Percentiles rank a stretch among this genome's conserved stretches.
Conservation (phyloP, 2,113 vertebrate species). For the Pseudorhombus dupliciocellatus region DNA sequence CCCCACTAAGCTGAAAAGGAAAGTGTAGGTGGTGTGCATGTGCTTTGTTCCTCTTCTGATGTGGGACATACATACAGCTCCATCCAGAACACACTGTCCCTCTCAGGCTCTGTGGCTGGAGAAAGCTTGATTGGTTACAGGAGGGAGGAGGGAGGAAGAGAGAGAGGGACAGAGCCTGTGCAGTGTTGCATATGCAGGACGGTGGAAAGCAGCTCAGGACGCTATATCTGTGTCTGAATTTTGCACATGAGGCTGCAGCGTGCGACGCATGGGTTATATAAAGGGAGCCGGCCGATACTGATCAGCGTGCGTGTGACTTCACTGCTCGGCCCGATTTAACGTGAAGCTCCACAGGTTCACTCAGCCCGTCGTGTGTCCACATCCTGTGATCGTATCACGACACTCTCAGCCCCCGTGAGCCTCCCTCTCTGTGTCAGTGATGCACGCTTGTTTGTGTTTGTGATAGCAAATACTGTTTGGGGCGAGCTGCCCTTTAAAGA, state of each 20-base stretch:
- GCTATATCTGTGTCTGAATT: conserved; percentile 12
- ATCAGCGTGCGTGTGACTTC: conserved; percentile 49
- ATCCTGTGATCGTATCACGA: neutral
- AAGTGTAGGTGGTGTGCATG: conserved; percentile 46
- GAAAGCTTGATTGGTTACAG: neutral
- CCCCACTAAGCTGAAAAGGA: conserved; percentile 48
- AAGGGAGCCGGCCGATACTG: conserved; percentile 55
- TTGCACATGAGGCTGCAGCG: neutral
- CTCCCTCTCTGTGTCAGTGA: neutral
- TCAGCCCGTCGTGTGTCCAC: neutral
- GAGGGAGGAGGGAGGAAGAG: neutral
- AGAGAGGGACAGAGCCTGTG: neutral
- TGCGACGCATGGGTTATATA: conserved; percentile 30
- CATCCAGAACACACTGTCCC: conserved; percentile 38
- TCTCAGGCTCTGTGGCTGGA: conserved; percentile 4
- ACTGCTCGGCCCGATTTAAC: conserved; percentile 32
- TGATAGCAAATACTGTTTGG: too few relatives aligned
- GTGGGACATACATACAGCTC: conserved; percentile 36
- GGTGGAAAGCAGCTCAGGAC: neutral
- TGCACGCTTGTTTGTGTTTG: neutral
- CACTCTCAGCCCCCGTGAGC: neutral
- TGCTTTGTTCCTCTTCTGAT: conserved; percentile 43
- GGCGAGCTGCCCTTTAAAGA: too few relatives aligned
- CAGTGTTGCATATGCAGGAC: neutral
- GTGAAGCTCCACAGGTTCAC: conserved; percentile 20